Base-by-base conservation (phyloP, 2,888 invertebrate genomes). In the Hartigia nigra region DNA sequence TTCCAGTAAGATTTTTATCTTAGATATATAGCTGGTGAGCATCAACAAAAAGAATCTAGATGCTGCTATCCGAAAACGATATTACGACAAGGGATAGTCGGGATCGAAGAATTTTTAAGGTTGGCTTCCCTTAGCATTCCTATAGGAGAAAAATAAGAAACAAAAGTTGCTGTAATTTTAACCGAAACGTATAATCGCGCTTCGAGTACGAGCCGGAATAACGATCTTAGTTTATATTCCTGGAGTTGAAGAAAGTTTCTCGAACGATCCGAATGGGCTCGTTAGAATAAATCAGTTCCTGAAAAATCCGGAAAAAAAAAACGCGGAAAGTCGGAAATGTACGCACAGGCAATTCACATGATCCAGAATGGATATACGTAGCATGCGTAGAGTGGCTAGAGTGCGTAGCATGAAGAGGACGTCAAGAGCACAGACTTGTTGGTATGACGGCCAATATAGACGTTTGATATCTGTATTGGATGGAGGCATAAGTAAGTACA, bases 401-500 rank as follows among this genome's bases (percentile, higher is more conserved):
- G 55, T 55, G 55, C 55, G 55, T 55, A 55, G 23, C 55, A 55
- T 23, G 23, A 55, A 55, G 23, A 55, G 55, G 55, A 55, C 55
- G 55, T 55, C 55, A 14, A 55, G 23, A 55, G 23, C 55, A 23
- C 55, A 23, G 23, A 55, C 55, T 55, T 55, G 55, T 55, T 55
- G 23, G 55, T 55, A 23, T 55, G 23, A 55, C 14, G 55, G 55
- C 55, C 23, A 23, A 55, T 55, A 55, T 72, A 72, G 72, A 72
- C 31, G 72, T 31, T 34, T 32, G 31, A 31, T 72, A 39, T 76
- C 34, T 37, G 72, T 81, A 74, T 77, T 77, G 78, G 76, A 78
- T 82, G 74, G 78, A 80, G 81, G 74, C 74, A 81, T 81, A 82
- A 82, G 80, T 80, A 80, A 82, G 82, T 78, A 81, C 76, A 82